phyloP scores from a whole-genome alignment of 2,888 invertebrate genomes.

The Archaeoteleia sp. region DNA sequence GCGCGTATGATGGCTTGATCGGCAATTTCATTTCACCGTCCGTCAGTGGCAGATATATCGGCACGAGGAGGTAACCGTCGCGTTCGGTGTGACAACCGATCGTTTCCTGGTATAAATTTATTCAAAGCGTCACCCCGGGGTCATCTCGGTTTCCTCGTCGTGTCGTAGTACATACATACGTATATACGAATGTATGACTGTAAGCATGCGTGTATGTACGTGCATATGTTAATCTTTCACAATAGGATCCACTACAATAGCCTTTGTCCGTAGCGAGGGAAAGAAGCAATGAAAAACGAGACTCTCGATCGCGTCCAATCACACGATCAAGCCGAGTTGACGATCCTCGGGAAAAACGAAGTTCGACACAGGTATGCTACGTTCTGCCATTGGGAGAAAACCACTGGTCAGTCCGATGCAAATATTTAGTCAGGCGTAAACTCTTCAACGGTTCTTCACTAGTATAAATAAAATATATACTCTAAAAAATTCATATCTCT shows the following conservation, averaged over 20 bases:
- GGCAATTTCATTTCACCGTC: slow-evolving; percentile 49
- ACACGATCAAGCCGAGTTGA: slow-evolving; percentile 44
- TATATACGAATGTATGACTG: slow-evolving; percentile 44
- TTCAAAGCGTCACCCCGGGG: slow-evolving; percentile 67
- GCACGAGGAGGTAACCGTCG: slow-evolving; percentile 40
- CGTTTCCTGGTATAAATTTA: slow-evolving; percentile 70
- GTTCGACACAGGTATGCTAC: slow-evolving; percentile 12
- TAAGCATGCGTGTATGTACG: slow-evolving; percentile 43
- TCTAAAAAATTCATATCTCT: no score
- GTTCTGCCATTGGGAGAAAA: not conserved
- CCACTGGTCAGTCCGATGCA: slow-evolving; percentile 6
- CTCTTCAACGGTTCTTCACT: slow-evolving; percentile 2
- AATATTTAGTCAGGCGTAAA: slow-evolving; percentile 20
- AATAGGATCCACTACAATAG: slow-evolving; percentile 69
- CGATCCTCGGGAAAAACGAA: slow-evolving; percentile 38
- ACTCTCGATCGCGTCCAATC: slow-evolving; percentile 53
- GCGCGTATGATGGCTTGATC: slow-evolving; percentile 15
- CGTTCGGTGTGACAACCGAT: slow-evolving; percentile 59
- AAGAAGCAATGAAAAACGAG: slow-evolving; percentile 69
- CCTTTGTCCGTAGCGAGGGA: slow-evolving; percentile 67
- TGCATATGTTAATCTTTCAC: slow-evolving; percentile 68
- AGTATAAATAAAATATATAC: not conserved
- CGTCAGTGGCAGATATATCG: slow-evolving; percentile 53
- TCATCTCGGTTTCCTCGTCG: slow-evolving; percentile 67
- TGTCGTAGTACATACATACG: slow-evolving; percentile 49